Conservation (phyloP, 92 coral and sea anemone species). For the Isaurus tuberculatus region DNA sequence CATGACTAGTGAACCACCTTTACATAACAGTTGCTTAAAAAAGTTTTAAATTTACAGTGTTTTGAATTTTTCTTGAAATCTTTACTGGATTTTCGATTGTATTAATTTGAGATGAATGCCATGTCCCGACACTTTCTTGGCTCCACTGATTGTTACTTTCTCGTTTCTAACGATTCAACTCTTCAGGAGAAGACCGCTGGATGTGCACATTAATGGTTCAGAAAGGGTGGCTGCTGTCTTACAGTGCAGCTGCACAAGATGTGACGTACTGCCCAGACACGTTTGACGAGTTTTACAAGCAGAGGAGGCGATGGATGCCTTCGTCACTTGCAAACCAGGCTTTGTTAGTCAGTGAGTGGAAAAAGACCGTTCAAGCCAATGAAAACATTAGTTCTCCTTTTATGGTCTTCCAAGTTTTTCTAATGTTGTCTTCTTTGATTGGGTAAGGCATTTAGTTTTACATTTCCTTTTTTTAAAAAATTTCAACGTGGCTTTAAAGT, state of each 20-base stretch:
- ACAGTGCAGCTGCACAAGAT: constrained; percentile 73
- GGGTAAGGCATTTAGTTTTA: constrained; percentile 37
- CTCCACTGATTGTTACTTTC: background rate
- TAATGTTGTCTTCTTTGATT: constrained; percentile 60
- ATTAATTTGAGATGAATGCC: too few relatives aligned
- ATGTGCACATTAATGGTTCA: constrained; percentile 72
- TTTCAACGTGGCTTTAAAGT: too few relatives aligned
- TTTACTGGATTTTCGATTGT: too few relatives aligned
- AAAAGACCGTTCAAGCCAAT: constrained; percentile 41
- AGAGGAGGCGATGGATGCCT: constrained; percentile 70
- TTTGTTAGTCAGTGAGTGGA: constrained; percentile 61
- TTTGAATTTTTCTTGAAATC: too few relatives aligned
- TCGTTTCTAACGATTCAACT: background rate
- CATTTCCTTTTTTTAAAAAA: background rate
- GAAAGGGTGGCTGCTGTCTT: constrained; percentile 67
- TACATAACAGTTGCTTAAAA: too few relatives aligned
- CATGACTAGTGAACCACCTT: too few relatives aligned
- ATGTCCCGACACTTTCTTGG: background rate
- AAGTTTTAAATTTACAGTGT: too few relatives aligned
- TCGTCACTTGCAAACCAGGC: constrained; percentile 68
- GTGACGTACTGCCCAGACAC: constrained; percentile 73
- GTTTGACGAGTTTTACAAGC: constrained; percentile 75
- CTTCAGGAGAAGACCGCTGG: constrained; percentile 71
- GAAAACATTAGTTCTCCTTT: constrained; percentile 58
- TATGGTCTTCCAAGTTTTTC: constrained; percentile 59